Conservation (phyloP, 2,888 invertebrate genomes). For the Drosophila mulleri region DNA sequence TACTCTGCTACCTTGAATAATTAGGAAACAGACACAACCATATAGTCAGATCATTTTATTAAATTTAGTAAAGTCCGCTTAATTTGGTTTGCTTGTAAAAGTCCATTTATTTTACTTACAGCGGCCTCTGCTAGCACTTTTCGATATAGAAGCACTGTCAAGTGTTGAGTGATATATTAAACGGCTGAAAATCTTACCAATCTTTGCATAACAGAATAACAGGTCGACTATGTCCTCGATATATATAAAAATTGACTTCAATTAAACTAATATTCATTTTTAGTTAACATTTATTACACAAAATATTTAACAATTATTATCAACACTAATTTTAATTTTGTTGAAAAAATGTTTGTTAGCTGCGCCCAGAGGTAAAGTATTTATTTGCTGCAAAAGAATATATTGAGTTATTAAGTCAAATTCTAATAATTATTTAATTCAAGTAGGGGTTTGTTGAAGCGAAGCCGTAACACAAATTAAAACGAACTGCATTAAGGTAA, state of each 20-base stretch:
- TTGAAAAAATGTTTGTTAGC: conserved; percentile 3
- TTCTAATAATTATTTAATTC: background rate
- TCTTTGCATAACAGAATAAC: background rate
- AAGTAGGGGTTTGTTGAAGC: background rate
- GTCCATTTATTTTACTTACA: too few relatives aligned
- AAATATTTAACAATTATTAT: background rate
- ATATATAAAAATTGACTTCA: background rate
- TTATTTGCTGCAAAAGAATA: conserved; percentile 52
- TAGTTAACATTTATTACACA: background rate
- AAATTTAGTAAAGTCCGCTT: too few relatives aligned
- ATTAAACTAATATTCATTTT: background rate
- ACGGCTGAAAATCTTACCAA: too few relatives aligned
- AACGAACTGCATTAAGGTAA: conserved; percentile 2
- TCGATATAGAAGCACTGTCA: too few relatives aligned
- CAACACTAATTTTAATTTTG: background rate
- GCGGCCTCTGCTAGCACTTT: too few relatives aligned
- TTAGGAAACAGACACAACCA: too few relatives aligned
- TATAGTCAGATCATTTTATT: too few relatives aligned
- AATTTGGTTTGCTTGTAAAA: too few relatives aligned
- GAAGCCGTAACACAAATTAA: conserved; percentile 1
- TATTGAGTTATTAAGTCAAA: conserved; percentile 14
- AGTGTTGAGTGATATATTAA: too few relatives aligned
- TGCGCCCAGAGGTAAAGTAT: conserved; percentile 7
- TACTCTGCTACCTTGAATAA: too few relatives aligned
- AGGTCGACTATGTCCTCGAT: background rate